Conservation (phyloP, 2,888 invertebrate genomes). For the Desoria tigrina region DNA sequence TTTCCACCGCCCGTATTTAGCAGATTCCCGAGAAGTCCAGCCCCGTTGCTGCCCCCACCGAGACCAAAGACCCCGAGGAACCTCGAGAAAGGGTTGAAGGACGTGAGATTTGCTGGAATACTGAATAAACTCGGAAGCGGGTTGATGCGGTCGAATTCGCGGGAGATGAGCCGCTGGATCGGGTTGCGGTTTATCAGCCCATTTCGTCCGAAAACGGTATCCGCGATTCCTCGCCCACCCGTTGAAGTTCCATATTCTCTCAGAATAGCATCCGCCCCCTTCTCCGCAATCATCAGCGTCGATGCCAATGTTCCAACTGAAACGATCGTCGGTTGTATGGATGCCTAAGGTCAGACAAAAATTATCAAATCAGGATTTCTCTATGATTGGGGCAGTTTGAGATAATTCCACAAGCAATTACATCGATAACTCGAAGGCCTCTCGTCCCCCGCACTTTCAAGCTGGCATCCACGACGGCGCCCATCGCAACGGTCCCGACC, state of each 20-base stretch:
- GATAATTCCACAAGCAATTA: too few species aligned
- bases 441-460: not conserved
- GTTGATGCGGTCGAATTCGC: not conserved
- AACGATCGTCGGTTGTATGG: slow-evolving; percentile 26
- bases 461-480: slow-evolving; percentile 4
- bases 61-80: not conserved
- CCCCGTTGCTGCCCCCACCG: not conserved
- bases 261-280: slow-evolving; percentile 33
- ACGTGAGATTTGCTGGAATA: not conserved
- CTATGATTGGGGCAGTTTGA: too few species aligned
- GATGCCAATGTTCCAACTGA: slow-evolving; percentile 30
- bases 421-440: slow-evolving; percentile 9
- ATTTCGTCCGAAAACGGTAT: slow-evolving; percentile 1
- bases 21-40: too few species aligned
- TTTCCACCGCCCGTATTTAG: too few species aligned
- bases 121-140: slow-evolving; percentile 4
- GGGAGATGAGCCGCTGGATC: not conserved
- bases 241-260: not conserved
- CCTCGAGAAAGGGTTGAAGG: not conserved
- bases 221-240: not conserved
- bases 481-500: slow-evolving; percentile 26
- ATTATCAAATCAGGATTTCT: too few species aligned
- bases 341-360: too few species aligned
- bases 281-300: slow-evolving; percentile 37
- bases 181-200: not conserved